Conservation (phyloP, 2,797 vertebrate species). For the Enteromius anoplus region DNA sequence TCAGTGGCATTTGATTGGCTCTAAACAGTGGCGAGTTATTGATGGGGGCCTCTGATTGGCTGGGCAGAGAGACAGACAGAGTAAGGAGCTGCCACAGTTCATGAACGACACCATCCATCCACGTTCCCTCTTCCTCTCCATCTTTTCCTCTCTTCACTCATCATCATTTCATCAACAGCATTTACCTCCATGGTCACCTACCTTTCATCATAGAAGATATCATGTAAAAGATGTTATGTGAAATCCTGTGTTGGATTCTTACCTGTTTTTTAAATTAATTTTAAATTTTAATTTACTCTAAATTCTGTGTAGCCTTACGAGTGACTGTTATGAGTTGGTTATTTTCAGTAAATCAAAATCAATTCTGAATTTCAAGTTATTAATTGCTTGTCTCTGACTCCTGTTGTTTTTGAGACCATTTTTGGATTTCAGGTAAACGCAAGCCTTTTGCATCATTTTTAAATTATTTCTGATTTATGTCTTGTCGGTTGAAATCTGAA, state of each 20-base stretch:
- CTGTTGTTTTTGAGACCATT: no score
- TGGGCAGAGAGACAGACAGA: conserved; percentile 32
- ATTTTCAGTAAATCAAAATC: background rate
- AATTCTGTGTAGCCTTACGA: background rate
- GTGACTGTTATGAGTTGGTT: background rate
- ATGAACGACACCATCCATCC: conserved; percentile 38
- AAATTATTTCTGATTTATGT: background rate
- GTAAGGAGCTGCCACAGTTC: conserved; percentile 22
- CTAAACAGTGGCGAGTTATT: conserved; percentile 14
- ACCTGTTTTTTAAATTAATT: background rate
- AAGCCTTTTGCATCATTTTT: background rate
- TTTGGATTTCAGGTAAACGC: no score
- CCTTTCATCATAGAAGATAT: background rate
- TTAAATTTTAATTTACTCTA: background rate
- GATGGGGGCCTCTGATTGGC: conserved; percentile 19
- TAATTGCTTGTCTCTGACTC: background rate
- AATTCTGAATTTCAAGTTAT: background rate
- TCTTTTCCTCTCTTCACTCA: conserved; percentile 35
- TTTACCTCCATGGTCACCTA: background rate
- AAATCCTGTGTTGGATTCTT: background rate
- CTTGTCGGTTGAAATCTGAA: background rate
- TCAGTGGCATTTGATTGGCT: conserved; percentile 20
- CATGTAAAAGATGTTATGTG: background rate
- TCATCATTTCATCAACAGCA: conserved; percentile 19
- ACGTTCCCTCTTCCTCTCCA: conserved; percentile 26